These are phyloP conservation scores for Callyntrura sp. DNA, from an alignment of 2,888 invertebrate species.

Conservation along the genomic window DNA sequence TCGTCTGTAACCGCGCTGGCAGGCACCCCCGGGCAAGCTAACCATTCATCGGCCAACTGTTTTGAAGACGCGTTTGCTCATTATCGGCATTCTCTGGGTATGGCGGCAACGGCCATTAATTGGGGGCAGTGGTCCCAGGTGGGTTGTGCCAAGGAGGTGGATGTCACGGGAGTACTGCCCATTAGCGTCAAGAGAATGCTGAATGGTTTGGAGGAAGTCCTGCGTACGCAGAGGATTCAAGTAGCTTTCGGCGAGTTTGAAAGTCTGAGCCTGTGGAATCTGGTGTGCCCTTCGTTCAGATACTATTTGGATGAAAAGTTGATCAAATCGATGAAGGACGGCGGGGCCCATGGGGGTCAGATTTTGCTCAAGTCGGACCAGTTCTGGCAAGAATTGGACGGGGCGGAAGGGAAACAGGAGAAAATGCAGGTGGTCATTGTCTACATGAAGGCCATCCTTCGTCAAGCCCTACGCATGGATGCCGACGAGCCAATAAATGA, in stretches of 20 bases:
- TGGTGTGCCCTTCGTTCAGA: constrained; percentile 8
- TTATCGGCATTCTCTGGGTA: constrained; percentile 52
- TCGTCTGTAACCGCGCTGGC: constrained; percentile 40
- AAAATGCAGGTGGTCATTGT: constrained; percentile 39
- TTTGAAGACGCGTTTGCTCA: constrained; percentile 64
- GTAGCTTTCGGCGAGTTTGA: constrained; percentile 39
- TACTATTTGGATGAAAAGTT: constrained; percentile 60
- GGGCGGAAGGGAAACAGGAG: constrained; percentile 35
- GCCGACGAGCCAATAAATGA: constrained; percentile 52
- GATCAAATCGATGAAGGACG: not conserved
- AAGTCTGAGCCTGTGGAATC: not conserved
- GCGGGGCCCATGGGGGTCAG: not conserved
- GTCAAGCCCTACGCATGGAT: constrained; percentile 36
- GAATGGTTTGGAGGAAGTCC: constrained; percentile 48
- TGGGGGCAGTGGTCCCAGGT: constrained; percentile 71
- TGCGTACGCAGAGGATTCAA: constrained; percentile 40
- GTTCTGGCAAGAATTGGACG: constrained; percentile 64
- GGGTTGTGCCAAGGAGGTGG: not conserved
- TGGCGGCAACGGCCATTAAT: constrained; percentile 65
- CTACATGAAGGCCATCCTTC: constrained; percentile 59
- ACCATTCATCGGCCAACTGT: constrained; percentile 45
- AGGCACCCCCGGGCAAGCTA: constrained; percentile 30
- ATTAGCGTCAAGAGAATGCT: constrained; percentile 10
- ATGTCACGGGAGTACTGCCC: not conserved
- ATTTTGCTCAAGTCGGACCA: constrained; percentile 27